Base-by-base conservation (phyloP, 2,888 invertebrate genomes). In the Aspidiotus destructor region DNA sequence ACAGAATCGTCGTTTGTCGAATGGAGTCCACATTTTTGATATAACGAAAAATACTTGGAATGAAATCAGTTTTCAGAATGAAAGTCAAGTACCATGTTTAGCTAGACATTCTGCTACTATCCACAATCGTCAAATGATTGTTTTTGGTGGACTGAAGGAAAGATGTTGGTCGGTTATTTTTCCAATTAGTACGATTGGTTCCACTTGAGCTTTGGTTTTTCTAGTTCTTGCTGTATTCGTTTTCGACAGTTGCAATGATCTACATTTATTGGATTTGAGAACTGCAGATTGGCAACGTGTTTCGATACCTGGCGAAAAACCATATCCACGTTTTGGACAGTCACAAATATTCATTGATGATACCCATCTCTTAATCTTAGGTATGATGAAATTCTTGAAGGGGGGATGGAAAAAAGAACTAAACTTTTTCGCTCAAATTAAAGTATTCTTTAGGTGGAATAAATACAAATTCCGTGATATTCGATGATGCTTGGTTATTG, bases 21-120 rank as follows among this genome's bases (percentile, higher is more conserved):
- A 58, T 67, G 58, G 60, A 54, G 82, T 96, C 67, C 95, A 97
- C 77, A 83, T 89, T 70, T 96, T 92, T 76, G 87, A 88, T 77
- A 86, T 67, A 28, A 80, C 80, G 71, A 84, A 84, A 40, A 92
- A 92, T 77, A 84, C 87, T 73, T 97, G 96, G 92, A 81, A 81
- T 63, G 80, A 83, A 71, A 80, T 86, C 71, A 84, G 83, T 76
- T 85, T 15, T 78, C 78, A 48, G 15, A 13, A 15, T n/a, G 44
- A 67, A 10, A 42, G 44, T 11, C 28, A 41, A 48, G 48, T 67
- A 52, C 90, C 89, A 48, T 86, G 89, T 2, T 88, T 88, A 78
- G 95, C 96, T 13, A 95, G 95, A 0, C 97, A 97, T 79, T 93
- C 94, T 8, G 95, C 92, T 10, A 87, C 89, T 53, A 84, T 96